phyloP scores from a whole-genome alignment of 2,113 vertebrate species.

The Sigmodon hispidus region DNA sequence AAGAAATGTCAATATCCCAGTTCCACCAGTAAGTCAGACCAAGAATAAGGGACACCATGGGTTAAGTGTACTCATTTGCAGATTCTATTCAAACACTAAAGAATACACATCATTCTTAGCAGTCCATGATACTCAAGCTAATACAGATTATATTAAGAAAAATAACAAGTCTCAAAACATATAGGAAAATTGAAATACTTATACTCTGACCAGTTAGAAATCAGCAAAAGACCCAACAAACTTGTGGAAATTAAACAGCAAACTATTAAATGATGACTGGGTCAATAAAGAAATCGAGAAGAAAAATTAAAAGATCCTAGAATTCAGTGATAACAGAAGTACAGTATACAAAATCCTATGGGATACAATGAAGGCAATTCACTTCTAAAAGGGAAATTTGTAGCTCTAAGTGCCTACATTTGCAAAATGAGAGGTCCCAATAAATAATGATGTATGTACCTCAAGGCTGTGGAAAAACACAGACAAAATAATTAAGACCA shows the following conservation, averaged over 20 bases:
- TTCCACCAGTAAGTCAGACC: not conserved
- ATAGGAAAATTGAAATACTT: not conserved
- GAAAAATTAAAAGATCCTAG: not conserved
- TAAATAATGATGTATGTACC: not conserved
- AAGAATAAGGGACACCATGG: not conserved
- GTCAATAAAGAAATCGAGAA: not conserved
- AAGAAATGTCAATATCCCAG: not conserved
- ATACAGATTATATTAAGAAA: not conserved
- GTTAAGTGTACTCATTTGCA: not conserved
- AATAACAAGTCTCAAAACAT: not conserved
- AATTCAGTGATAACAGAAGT: not conserved
- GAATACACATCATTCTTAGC: not conserved
- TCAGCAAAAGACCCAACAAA: not conserved
- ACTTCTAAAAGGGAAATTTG: not conserved
- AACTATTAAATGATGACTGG: not conserved
- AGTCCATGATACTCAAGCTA: not conserved
- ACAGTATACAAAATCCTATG: not conserved
- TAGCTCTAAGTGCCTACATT: not conserved
- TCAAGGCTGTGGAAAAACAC: not conserved
- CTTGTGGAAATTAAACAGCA: not conserved
- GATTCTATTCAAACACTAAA: not conserved
- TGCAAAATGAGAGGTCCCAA: not conserved
- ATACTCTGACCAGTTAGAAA: not conserved
- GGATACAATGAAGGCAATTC: not conserved
- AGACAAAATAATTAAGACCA: not conserved